Base-by-base conservation (phyloP, 2,797 vertebrate genomes). In the Cyclura pinguis region DNA sequence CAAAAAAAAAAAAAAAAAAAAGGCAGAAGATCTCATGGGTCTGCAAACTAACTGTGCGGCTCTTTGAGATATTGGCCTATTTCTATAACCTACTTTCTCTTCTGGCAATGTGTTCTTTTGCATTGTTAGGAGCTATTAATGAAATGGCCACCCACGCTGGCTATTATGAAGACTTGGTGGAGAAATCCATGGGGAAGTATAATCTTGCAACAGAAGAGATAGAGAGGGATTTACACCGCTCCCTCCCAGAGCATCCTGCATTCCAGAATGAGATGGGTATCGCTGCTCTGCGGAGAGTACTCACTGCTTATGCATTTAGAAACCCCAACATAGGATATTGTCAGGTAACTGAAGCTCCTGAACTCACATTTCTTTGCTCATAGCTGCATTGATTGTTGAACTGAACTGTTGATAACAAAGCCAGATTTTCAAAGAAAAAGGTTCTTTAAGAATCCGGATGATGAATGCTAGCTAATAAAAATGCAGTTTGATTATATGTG, bases 201-300 rank as follows among this genome's bases (percentile, higher is more conserved):
- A 99, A 99, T 93, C 98, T 99, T 64, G 99, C 99, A 52, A 99
- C 99, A 0, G 99, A 99, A 95, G 99, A 99, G 97, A 99, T 99
- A 0, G 99, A 99, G 97, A 96, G 99, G 52, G 99, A 99, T 96
- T 97, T 99, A 72, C 99, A 99, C 95, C 99, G 99, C 93, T 99
- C 99, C 0, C 98, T 99, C 47, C 99, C 99, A 0, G 99, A 99
- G 35, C 99, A 99, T 90, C 99, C 99, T 0, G 99, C 99, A 2
- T 99, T 99, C 95, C 99, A 99, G 97, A 99, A 99, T 0, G 99
- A 99, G 96, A 99, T 99, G 97, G 99, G 99, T 85, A 99, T 99
- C 57, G 99, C 98, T 0, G 99, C 99, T 42, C 97, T 99, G 78
- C 98, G 99, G 92, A 98, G 99, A 93, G 99, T 99, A 86, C 97